Conservation (phyloP, 2,888 invertebrate species). For the Aphrophora alni region DNA sequence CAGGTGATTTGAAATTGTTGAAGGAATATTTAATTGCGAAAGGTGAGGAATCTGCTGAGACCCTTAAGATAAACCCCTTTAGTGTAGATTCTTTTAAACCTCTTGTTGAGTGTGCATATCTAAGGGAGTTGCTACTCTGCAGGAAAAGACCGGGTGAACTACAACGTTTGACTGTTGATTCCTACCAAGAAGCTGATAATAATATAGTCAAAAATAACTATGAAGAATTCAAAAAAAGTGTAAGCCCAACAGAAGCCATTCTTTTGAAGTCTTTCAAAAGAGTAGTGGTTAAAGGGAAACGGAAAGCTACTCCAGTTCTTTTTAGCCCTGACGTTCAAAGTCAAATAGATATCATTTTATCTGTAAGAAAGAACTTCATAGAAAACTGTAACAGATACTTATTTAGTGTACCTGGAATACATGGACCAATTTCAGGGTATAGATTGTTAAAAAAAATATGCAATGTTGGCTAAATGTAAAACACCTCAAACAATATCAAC, state of each 20-base stretch:
- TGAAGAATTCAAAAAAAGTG: conserved; percentile 2
- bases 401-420: background rate
- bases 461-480: too few species aligned
- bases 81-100: background rate
- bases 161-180: background rate
- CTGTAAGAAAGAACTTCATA: background rate
- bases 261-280: background rate
- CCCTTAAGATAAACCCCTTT: background rate
- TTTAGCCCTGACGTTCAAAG: too few species aligned
- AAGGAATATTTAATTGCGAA: background rate
- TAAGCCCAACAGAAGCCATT: background rate
- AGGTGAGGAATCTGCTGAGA: background rate
- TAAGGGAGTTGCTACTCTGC: background rate
- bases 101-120: background rate
- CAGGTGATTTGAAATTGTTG: conserved; percentile 13
- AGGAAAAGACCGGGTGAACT: background rate
- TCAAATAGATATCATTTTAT: background rate
- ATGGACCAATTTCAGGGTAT: background rate
- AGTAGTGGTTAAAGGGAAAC: background rate
- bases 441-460: too few species aligned
- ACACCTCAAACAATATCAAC: background rate
- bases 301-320: background rate
- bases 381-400: background rate
- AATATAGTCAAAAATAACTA: too few species aligned
- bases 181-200: background rate